phyloP scores from a whole-genome alignment of 1,140 invertebrate genomes.

The Drosophila serrata region DNA sequence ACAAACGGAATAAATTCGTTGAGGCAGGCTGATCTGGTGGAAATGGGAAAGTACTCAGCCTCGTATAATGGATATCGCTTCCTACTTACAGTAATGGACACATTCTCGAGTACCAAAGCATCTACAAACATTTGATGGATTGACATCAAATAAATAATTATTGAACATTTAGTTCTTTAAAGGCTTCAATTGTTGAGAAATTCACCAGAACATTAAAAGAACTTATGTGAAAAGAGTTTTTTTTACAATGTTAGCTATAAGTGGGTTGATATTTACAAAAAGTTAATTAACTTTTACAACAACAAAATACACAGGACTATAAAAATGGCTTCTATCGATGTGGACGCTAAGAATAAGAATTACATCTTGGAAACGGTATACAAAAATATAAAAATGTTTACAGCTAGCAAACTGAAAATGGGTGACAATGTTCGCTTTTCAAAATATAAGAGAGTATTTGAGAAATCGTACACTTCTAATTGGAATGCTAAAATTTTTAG shows the following conservation, averaged over 20 bases:
- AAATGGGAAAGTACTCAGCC: not conserved
- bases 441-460: not conserved
- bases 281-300: not conserved
- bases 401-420: not conserved
- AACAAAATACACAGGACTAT: not conserved
- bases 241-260: not conserved
- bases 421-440: not conserved
- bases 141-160: not conserved
- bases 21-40: not conserved
- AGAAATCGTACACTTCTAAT: not conserved
- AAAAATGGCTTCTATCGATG: not conserved
- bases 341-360: not conserved
- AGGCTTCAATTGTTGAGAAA: not conserved
- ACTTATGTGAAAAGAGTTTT: not conserved
- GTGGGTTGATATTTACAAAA: not conserved
- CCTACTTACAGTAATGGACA: not conserved
- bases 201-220: not conserved
- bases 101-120: not conserved
- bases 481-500: not conserved
- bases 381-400: not conserved
- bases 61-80: not conserved
- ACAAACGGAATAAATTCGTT: not conserved
- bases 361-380: not conserved
- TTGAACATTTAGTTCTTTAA: not conserved
- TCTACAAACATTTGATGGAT: not conserved